Evolutionary conservation across 2,797 vertebrate genomes (phyloP).

Genomic region (Pygocentrus nattereri): DNA sequence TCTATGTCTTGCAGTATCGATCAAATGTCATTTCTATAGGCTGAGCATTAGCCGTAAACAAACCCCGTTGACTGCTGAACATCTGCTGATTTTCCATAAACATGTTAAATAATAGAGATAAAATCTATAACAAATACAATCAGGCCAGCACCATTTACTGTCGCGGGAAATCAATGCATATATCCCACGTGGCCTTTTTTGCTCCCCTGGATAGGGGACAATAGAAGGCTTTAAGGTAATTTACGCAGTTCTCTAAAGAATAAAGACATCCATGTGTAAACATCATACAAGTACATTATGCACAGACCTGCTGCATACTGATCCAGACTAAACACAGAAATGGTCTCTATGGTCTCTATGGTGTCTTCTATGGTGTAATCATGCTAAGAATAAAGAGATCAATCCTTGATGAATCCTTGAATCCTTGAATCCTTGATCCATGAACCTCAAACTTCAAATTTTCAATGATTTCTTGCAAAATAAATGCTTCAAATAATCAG

Average conservation of each 20-base stretch:
- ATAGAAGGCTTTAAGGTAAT: not conserved
- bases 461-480: not conserved
- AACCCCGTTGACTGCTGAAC: constrained; percentile 21
- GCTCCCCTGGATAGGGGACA: not conserved
- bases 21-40: constrained; percentile 28
- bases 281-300: not conserved
- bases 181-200: constrained; percentile 13
- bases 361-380: not conserved
- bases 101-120: constrained; percentile 42
- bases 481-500: not conserved
- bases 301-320: constrained; percentile 11
- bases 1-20: not conserved
- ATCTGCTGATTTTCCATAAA: constrained; percentile 57
- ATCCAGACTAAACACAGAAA: constrained; percentile 15
- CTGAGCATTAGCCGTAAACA: not conserved
- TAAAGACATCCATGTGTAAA: not conserved
- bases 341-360: too few relatives aligned
- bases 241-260: not conserved
- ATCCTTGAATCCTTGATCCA: too few relatives aligned
- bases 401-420: too few relatives aligned
- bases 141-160: constrained; percentile 38
- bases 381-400: not conserved
- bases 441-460: not conserved
- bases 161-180: constrained; percentile 54
- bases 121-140: constrained; percentile 43